Percentiles rank a stretch among this genome's conserved stretches.
phyloP scores from a whole-genome alignment of 2,888 invertebrate species.

The Pasiphila rectangulata region DNA sequence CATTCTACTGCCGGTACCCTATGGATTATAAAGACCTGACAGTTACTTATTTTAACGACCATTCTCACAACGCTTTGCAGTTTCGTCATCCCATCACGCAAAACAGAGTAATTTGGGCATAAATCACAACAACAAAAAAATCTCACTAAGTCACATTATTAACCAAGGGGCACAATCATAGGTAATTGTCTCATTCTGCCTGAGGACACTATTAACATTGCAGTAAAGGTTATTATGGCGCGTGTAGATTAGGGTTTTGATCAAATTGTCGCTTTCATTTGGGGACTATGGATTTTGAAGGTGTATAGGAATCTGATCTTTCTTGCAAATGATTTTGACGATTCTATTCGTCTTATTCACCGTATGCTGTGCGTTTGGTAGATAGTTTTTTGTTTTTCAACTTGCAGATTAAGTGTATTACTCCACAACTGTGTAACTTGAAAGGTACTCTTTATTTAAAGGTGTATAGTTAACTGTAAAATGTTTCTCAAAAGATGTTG shows the following conservation, averaged over 20 bases:
- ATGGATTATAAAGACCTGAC: no score
- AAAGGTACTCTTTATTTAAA: no score
- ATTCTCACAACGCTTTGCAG: constrained; percentile 6
- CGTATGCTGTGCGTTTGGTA: no score
- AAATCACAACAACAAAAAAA: constrained; percentile 48
- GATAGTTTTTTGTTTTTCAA: no score
- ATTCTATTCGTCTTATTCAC: no score
- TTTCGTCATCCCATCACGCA: constrained; percentile 41
- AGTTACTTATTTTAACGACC: not conserved
- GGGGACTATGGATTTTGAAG: not conserved
- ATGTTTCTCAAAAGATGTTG: no score
- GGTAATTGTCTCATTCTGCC: constrained; percentile 67
- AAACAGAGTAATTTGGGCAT: constrained; percentile 52
- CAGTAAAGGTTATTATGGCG: constrained; percentile 43
- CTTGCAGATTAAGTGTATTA: no score
- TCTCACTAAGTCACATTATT: constrained; percentile 30
- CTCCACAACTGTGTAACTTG: no score
- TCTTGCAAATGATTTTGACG: not conserved
- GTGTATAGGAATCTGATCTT: no score
- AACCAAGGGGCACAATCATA: constrained; percentile 65
- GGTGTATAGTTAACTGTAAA: no score
- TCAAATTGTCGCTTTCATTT: not conserved
- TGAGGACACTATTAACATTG: constrained; percentile 67
- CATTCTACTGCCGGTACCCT: no score
- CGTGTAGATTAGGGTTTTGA: constrained; percentile 35